phyloP scores from a whole-genome alignment of 2,888 invertebrate species.

The Tuta absoluta region DNA sequence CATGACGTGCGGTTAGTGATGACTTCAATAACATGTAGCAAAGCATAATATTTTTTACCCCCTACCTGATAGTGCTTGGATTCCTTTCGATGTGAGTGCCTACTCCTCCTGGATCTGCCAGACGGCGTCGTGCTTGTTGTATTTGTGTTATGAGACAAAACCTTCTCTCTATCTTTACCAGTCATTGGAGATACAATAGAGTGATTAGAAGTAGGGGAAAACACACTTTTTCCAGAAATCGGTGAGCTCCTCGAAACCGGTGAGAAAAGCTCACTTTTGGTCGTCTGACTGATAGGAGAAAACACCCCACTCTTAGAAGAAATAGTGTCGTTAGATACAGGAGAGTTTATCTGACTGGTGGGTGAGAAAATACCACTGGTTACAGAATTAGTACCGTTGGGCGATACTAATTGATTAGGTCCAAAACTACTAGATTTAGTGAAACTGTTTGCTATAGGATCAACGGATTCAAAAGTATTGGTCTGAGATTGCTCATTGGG shows the following conservation, averaged over 20 bases:
- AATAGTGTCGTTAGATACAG: conserved; percentile 77
- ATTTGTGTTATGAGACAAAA: conserved; percentile 72
- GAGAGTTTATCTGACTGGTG: conserved; percentile 78
- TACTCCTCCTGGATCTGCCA: conserved; percentile 80
- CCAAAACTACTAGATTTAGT: conserved; percentile 68
- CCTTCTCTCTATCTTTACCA: conserved; percentile 69
- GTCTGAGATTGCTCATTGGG: conserved; percentile 70
- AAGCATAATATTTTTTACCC: conserved; percentile 38
- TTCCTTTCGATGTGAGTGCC: conserved; percentile 83
- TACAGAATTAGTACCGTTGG: conserved; percentile 76
- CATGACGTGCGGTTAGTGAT: conserved; percentile 59
- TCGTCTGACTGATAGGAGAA: conserved; percentile 77
- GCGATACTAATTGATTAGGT: conserved; percentile 73
- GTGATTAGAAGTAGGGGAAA: conserved; percentile 75
- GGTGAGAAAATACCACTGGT: conserved; percentile 80
- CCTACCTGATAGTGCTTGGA: conserved; percentile 87
- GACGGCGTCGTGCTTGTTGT: conserved; percentile 80
- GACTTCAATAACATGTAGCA: conserved; percentile 39
- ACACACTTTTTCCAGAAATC: conserved; percentile 70
- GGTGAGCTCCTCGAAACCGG: conserved; percentile 75
- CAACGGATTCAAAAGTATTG: conserved; percentile 66
- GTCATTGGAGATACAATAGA: conserved; percentile 69
- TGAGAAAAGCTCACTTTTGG: conserved; percentile 76
- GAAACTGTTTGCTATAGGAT: conserved; percentile 67
- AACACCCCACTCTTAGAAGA: conserved; percentile 78